Evolutionary conservation across 2,113 vertebrate species (phyloP).

Genomic region (Planiliza haematocheilus): DNA sequence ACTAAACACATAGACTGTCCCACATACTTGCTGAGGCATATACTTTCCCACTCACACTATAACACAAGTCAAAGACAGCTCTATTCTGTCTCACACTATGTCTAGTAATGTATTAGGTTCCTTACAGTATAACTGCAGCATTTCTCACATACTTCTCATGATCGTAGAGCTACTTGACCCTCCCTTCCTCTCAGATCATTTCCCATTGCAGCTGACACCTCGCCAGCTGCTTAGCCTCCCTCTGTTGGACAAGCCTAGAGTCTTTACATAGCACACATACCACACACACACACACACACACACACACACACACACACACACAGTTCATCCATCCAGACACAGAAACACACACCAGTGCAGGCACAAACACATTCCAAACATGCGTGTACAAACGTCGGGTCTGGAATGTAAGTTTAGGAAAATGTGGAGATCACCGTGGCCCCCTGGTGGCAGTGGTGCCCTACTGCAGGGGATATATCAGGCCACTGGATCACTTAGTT

Average conservation of each 20-base stretch:
- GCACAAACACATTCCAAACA: conserved; percentile 53
- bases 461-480: conserved; percentile 10
- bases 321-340: conserved; percentile 1
- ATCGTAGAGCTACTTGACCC: conserved; percentile 55
- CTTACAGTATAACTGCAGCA: conserved; percentile 27
- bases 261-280: conserved; percentile 62
- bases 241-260: conserved; percentile 58
- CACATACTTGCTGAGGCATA: not conserved
- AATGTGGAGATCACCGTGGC: conserved; percentile 16
- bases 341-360: conserved; percentile 8
- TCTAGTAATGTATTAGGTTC: conserved; percentile 37
- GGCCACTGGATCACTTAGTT: not conserved
- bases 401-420: conserved; percentile 13
- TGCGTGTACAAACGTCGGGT: conserved; percentile 39
- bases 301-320: conserved; percentile 27
- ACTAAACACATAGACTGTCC: not conserved
- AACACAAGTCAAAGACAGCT: not conserved
- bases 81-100: not conserved
- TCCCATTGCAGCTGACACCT: conserved; percentile 75
- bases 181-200: conserved; percentile 68
- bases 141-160: conserved; percentile 63
- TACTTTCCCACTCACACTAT: not conserved
- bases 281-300: conserved; percentile 29
- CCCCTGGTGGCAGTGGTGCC: conserved; percentile 47
- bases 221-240: conserved; percentile 69